phyloP scores from a whole-genome alignment of 1,140 invertebrate species.

The Wasmannia auropunctata region DNA sequence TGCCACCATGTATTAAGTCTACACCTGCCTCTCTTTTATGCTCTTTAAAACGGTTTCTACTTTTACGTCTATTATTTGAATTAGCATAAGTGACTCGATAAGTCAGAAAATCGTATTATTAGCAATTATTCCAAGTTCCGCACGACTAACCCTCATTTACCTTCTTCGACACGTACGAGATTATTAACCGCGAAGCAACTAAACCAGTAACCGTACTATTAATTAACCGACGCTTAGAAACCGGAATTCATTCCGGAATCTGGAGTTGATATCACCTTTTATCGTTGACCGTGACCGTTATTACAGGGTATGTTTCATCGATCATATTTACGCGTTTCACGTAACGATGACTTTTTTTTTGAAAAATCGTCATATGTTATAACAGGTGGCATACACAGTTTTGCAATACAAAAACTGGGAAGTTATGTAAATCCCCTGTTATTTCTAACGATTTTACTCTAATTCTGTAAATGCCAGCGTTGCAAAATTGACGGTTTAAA shows the following conservation, averaged over 20 bases:
- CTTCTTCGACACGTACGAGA: conserved; percentile 63
- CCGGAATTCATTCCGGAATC: conserved; percentile 70
- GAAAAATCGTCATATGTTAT: not conserved
- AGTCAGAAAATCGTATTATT: conserved; percentile 36
- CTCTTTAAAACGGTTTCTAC: not conserved
- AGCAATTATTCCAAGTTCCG: conserved; percentile 48
- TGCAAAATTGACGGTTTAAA: not conserved
- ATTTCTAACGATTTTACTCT: not conserved
- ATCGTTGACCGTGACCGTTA: conserved; percentile 58
- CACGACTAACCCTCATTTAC: conserved; percentile 66
- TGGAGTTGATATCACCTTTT: conserved; percentile 55
- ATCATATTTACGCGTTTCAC: not conserved
- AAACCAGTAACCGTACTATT: conserved; percentile 71
- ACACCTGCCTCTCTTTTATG: not conserved
- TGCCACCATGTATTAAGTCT: not conserved
- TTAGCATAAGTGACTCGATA: conserved; percentile 33
- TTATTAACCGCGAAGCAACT: conserved; percentile 67
- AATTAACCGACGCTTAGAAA: conserved; percentile 72
- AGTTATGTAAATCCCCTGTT: not conserved
- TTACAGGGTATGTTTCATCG: conserved; percentile 32
- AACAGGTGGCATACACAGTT: not conserved
- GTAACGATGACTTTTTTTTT: not conserved
- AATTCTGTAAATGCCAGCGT: not conserved
- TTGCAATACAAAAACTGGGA: not conserved
- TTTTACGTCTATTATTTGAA: conserved; percentile 8